Evolutionary conservation across 2,113 vertebrate species (phyloP), one percentile per base, ranked within the genome.

Genomic region (Pheucticus melanocephalus): DNA sequence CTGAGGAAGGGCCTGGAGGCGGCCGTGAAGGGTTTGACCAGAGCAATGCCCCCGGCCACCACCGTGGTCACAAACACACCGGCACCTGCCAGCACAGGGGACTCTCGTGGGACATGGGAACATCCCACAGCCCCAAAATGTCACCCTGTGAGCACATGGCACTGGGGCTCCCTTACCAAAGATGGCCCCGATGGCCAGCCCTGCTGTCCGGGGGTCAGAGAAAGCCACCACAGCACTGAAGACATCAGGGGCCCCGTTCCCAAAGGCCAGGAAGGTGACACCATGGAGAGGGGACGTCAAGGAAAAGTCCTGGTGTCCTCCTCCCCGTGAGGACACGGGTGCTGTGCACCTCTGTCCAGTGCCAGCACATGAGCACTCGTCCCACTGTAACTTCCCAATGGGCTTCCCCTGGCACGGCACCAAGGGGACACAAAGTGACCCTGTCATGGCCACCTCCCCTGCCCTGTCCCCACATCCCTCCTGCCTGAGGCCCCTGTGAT

Each of bases 191-290:
- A 99, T 95, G 39, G 99, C 99, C 97, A 99, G 95, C 47, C 99
- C 98, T 0, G 99, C 99, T 0, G 99, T 99, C 81, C 99, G 99
- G 0, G 99, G 98, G 87, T 97, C 96, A 0, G 99, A 99, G 97
- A 99, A 99, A 1, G 99, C 99, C 79, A 98, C 99, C 60, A 99
- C 94, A 0, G 99, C 99, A 3, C 99, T 99, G 98, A 99, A 99
- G 94, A 99, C 98, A 71, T 99, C 99, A 0, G 99, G 99, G 3
- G 99, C 99, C 6, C 99, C 99, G 0, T 99, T 99, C 50, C 99
- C 99, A 56, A 99, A 98, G 8, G 99, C 99, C 96, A 99, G 96
- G 95, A 99, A 99, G 13, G 99, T 99, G 96, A 99, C 99, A 28
- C 99, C 99, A 99, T 99, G 97, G 87, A 97, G 89, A 69, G 53